These are phyloP conservation scores for Ametastegia equiseti DNA, from an alignment of 2,888 invertebrate genomes.

Conservation along the genomic window DNA sequence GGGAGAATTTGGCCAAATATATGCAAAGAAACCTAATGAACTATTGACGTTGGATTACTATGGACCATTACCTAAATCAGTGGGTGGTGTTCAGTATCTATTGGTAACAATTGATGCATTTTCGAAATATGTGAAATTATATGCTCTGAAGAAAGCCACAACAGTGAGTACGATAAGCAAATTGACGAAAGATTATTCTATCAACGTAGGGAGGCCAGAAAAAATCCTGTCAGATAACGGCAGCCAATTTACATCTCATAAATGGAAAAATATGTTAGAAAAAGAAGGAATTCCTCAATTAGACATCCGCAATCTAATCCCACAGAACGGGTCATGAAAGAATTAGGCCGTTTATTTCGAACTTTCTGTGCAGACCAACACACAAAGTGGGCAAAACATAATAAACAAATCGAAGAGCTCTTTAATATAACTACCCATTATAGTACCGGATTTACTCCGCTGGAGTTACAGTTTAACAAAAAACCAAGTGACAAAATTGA, in stretches of 20 bases:
- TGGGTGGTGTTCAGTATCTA: background rate
- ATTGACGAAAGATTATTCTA: background rate
- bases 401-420: background rate
- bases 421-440: slow-evolving; percentile 1
- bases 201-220: background rate
- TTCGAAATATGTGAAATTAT: background rate
- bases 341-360: slow-evolving; percentile 9
- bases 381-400: slow-evolving; percentile 37
- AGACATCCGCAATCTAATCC: slow-evolving; percentile 32
- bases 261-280: background rate
- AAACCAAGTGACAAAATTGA: background rate
- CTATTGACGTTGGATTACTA: background rate
- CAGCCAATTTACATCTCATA: background rate
- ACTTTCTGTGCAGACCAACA: background rate
- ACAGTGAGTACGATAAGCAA: background rate
- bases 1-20: background rate
- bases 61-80: background rate
- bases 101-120: background rate
- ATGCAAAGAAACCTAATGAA: background rate
- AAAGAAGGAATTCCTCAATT: background rate
- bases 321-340: slow-evolving; percentile 34
- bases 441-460: slow-evolving; percentile 23
- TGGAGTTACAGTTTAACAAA: slow-evolving; percentile 1
- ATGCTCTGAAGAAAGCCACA: background rate
- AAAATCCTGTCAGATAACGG: background rate